A percentile compares a stretch with the other conserved stretches of the same genome.
These are phyloP conservation scores for Ctenicera cuprea DNA, from an alignment of 2,888 invertebrate species.

Conservation along the genomic window DNA sequence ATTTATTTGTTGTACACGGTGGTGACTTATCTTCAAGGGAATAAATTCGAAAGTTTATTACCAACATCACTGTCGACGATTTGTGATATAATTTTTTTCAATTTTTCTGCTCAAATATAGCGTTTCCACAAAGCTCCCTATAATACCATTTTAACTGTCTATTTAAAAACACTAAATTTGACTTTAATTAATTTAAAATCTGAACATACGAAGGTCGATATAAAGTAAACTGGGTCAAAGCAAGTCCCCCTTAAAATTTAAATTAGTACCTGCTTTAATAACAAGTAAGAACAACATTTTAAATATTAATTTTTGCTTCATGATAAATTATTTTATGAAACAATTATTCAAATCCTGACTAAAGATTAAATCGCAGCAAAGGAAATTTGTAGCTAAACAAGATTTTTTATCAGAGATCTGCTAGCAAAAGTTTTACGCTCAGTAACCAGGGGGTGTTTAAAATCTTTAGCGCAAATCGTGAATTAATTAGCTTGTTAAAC, in stretches of 20 bases:
- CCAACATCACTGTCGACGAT: neutral
- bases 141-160: too few species aligned
- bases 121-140: too few species aligned
- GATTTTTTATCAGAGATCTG: constrained; percentile 12
- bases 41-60: constrained; percentile 32
- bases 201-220: neutral
- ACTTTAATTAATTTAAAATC: too few species aligned
- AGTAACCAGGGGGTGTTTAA: constrained; percentile 15
- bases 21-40: constrained; percentile 37
- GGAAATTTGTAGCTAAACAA: constrained; percentile 14
- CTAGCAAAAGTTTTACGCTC: constrained; percentile 6
- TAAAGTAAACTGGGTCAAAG: neutral
- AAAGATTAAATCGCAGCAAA: constrained; percentile 15
- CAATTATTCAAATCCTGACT: constrained; percentile 11
- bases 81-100: neutral
- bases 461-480: constrained; percentile 29
- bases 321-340: constrained; percentile 20
- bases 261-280: neutral
- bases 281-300: neutral
- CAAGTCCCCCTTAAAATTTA: neutral
- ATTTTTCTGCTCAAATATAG: neutral
- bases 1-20: constrained; percentile 46
- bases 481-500: constrained; percentile 34
- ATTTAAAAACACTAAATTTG: too few species aligned
- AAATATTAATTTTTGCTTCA: constrained; percentile 8